Evolutionary conservation across 2,888 invertebrate species (phyloP).

Genomic region (Standfussiana lucernea): DNA sequence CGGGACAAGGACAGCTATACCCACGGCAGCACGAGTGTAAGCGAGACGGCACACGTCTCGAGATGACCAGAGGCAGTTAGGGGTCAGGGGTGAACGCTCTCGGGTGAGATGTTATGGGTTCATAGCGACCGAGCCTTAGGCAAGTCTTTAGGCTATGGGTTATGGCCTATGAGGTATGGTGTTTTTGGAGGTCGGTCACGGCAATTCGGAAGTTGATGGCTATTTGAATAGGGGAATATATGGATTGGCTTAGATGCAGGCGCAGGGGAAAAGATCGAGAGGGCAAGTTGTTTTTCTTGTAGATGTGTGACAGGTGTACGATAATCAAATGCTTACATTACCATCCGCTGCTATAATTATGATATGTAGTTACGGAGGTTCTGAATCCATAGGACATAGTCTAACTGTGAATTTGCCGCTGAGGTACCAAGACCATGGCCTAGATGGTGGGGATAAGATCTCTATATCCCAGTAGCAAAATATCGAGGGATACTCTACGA

Average conservation of each 20-base stretch:
- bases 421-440: background rate
- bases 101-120: slow-evolving; percentile 82
- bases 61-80: slow-evolving; percentile 89
- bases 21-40: slow-evolving; percentile 56
- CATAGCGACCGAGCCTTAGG: slow-evolving; percentile 74
- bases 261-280: background rate
- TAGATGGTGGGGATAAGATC: no score
- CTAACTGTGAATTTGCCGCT: background rate
- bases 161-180: slow-evolving; percentile 43
- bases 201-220: slow-evolving; percentile 4
- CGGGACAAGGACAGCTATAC: slow-evolving; percentile 74
- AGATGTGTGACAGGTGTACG: no score
- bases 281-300: background rate
- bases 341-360: background rate
- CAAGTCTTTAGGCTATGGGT: slow-evolving; percentile 69
- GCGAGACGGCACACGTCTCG: slow-evolving; percentile 78
- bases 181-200: slow-evolving; percentile 28
- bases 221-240: background rate
- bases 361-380: background rate
- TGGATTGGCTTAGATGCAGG: background rate
- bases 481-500: no score
- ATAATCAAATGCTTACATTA: no score
- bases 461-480: no score
- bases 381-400: background rate
- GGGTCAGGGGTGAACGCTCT: slow-evolving; percentile 90